A percentile compares a stretch with the other conserved stretches of the same genome.
phyloP scores from a whole-genome alignment of 2,797 vertebrate species.

The Gobionotothen gibberifrons region DNA sequence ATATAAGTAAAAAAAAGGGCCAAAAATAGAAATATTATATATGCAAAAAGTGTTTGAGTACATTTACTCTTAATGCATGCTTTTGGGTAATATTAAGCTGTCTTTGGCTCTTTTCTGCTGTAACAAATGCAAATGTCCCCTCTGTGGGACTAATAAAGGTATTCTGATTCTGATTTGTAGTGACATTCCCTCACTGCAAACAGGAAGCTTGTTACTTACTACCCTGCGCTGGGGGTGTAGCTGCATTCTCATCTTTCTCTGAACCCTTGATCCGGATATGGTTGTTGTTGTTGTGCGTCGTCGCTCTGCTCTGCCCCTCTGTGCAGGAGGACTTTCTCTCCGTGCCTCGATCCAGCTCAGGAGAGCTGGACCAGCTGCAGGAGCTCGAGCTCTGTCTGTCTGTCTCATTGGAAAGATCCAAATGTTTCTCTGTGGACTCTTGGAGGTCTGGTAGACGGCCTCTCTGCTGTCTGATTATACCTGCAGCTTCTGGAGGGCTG shows the following conservation, averaged over 20 bases:
- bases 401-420: constrained; percentile 26
- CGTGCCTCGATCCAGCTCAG: constrained; percentile 49
- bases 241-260: constrained; percentile 53
- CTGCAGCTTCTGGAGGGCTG: constrained; percentile 34
- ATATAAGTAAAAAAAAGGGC: too few relatives aligned
- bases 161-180: too few relatives aligned
- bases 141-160: too few relatives aligned
- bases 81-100: too few relatives aligned
- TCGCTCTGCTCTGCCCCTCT: constrained; percentile 35
- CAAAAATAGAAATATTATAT: too few relatives aligned
- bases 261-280: constrained; percentile 68
- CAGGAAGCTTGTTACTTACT: constrained; percentile 66
- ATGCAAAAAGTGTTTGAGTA: too few relatives aligned
- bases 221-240: constrained; percentile 51
- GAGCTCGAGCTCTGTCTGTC: constrained; percentile 51
- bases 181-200: not conserved
- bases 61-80: too few relatives aligned
- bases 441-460: constrained; percentile 20
- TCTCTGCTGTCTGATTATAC: constrained; percentile 24
- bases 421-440: constrained; percentile 36
- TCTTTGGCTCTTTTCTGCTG: too few relatives aligned
- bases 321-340: constrained; percentile 32
- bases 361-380: constrained; percentile 66
- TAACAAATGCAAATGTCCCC: too few relatives aligned
- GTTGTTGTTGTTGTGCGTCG: constrained; percentile 78